Base-by-base conservation (phyloP, 2,888 invertebrate species). In the Linnaemya tessellans region DNA sequence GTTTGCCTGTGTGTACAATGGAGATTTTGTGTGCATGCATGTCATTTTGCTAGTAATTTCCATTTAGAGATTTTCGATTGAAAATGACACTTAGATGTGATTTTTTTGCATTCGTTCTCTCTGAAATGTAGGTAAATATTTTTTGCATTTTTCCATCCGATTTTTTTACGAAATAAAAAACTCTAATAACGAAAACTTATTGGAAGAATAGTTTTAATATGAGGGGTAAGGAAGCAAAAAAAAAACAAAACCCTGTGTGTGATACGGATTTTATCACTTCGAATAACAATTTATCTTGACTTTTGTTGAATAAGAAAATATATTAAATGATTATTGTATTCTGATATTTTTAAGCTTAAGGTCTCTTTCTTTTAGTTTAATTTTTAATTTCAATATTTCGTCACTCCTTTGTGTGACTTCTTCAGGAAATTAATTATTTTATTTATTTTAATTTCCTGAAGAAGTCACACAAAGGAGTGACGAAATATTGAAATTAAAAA, bases 41-140 rank as follows among this genome's bases (percentile, higher is more conserved):
- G 30, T 22, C 20, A 43, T 41, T 71, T 71, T 70, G 20, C 18
- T 25, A 43, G n/a, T 46, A 71, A 46, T 56, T 70, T 75, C 75
- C 74, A 75, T 75, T n/a, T 54, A 70, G 30, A 62, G 62, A 75
- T 70, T 75, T 70, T 43, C 25, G 64, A 75, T 75, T 56, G 38
- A 58, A 75, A 64, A 62, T 75, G 62, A 75, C 64, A 75, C 74
- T 81, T 22, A 68, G 43, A 62, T 62, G 15, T 22, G 49, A 30
- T 77, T 67, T 67, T 25, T n/a, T 46, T 25, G 8, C 18, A 35
- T 5, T n/a, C 46, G n/a, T 65, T 65, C 11, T 51, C 46, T 7
- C 0, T 13, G 20, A 5, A 30, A 46, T 71, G 30, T 46, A 58
- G 71, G 60, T 60, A 73, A 71, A 71, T 30, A 25, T 18, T 46